Base-by-base conservation (phyloP, 2,113 vertebrate genomes). In the Halcyon malimbica region DNA sequence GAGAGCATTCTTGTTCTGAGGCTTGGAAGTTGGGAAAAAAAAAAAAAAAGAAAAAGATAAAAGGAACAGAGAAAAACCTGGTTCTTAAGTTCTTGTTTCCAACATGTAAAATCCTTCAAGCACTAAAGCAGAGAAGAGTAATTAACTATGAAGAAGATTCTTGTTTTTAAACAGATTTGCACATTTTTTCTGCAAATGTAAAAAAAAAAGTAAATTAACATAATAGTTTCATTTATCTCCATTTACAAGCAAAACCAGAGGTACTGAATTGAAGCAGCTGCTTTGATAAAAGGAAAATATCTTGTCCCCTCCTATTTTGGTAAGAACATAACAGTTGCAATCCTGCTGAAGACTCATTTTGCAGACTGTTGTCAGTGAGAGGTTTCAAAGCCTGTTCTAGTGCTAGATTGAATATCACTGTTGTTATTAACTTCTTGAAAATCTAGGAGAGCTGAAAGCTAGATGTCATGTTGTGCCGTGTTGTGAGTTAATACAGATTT, bases 401-500 rank as follows among this genome's bases (percentile, higher is more conserved):
- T 16, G 23, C 35, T 46, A 18, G 39, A 50, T 10, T 37, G 37
- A 70, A 9, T 29, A 29, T 75, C 9, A 2, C 44, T 65, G 63
- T 5, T 88, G 23, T 62, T 46, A 39, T 0, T 71, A 20, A 15
- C 29, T 48, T 64, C 50, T 10, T 62, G 37, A 71, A 73, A 51
- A 39, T 28, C 19, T 28, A 24, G 59, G 20, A 17, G 42, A n/a
- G 50, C 68, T 46, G 74, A 31, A 69, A 33, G 25, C 33, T 37
- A 28, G 25, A 14, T 70, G 50, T 35, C 0, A 0, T 46, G 10
- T 53, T 14, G 33, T 60, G 29, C 50, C 7, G 1, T 60, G 33
- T 10, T 68, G 42, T n/a, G 54, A 74, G 41, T 44, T 77, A 53
- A 44, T 39, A 23, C 5, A 37, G 54, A 13, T 62, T 44, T 62